Conservation (phyloP, 2,888 invertebrate genomes). For the Mythimna pallens region DNA sequence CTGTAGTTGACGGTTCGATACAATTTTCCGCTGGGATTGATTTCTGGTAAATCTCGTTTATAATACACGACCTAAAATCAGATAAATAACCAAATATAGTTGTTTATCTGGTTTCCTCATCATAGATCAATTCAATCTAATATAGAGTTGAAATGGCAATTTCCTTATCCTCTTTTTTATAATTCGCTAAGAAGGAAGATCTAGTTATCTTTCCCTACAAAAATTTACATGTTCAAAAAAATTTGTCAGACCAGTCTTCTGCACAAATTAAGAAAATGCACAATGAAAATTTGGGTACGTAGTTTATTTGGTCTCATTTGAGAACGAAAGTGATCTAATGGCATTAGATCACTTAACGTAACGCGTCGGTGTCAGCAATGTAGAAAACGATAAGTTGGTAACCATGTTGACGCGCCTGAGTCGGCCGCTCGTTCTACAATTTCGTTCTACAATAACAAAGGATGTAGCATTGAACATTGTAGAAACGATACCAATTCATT, state of each 20-base stretch:
- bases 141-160: not conserved
- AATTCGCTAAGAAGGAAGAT: not conserved
- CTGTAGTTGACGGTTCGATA: not conserved
- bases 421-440: no score
- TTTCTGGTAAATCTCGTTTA: not conserved
- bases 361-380: no score
- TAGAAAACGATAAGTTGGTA: no score
- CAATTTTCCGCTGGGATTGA: slow-evolving; percentile 1
- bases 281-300: no score
- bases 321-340: no score
- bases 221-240: not conserved
- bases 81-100: not conserved
- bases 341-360: no score
- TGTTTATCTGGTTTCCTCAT: not conserved
- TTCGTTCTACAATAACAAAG: no score
- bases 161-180: not conserved
- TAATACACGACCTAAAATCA: not conserved
- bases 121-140: not conserved
- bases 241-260: not conserved
- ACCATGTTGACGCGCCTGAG: no score
- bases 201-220: not conserved
- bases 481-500: no score
- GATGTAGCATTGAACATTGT: no score
- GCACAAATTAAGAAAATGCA: no score
- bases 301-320: no score